Evolutionary conservation across 2,797 vertebrate species (phyloP).

Genomic region (Melanotaenia parkinsoni): DNA sequence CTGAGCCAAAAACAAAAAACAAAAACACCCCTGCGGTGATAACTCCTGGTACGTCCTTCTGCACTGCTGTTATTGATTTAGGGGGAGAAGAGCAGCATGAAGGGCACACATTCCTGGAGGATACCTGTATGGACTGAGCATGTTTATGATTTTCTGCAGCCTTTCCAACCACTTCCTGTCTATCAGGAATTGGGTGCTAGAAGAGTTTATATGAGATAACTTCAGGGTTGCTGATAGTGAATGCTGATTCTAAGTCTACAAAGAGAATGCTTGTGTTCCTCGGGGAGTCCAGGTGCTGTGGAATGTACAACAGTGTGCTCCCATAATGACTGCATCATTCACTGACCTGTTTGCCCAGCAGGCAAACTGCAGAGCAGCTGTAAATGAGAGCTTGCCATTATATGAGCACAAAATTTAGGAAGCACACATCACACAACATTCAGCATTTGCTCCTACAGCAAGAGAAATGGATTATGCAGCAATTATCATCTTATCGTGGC

Average conservation of each 20-base stretch:
- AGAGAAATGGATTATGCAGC: background rate
- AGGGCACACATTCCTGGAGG: background rate
- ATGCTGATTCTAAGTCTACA: background rate
- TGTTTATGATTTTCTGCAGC: background rate
- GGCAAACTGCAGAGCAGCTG: constrained; percentile 2
- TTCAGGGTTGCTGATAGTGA: background rate
- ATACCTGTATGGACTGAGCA: background rate
- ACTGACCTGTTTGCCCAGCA: background rate
- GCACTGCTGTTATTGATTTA: background rate
- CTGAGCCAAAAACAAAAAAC: no score
- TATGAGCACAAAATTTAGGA: background rate
- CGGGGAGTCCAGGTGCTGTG: background rate
- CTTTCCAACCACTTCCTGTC: background rate
- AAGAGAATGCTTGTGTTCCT: background rate
- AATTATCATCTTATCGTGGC: background rate
- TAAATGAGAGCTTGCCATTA: background rate
- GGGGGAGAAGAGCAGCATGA: background rate
- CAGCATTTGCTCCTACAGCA: background rate
- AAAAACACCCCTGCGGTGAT: no score
- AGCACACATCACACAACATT: background rate
- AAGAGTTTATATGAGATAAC: background rate
- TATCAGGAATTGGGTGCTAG: background rate
- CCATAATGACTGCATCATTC: background rate
- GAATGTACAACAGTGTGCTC: background rate
- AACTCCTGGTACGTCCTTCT: no score